Conservation (phyloP, 2,888 invertebrate species). For the Protophormia terraenovae region DNA sequence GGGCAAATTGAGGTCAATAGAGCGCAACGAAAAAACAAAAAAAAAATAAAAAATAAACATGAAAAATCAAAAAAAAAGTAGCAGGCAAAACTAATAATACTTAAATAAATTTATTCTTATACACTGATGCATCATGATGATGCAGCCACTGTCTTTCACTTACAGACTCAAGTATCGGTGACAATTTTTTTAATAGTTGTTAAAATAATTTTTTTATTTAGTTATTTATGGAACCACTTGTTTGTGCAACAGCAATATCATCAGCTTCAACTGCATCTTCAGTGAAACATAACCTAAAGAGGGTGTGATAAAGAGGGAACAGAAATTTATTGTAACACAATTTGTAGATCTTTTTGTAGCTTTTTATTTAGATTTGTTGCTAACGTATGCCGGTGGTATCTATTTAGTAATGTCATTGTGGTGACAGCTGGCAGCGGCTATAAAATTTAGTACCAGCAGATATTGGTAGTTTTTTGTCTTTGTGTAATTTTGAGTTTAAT, state of each 20-base stretch:
- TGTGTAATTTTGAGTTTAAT: background rate
- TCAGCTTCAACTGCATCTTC: background rate
- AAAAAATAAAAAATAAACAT: background rate
- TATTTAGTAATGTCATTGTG: constrained; percentile 13
- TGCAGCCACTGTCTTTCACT: background rate
- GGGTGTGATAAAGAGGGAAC: background rate
- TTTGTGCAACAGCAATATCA: constrained; percentile 43
- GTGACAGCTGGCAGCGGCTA: constrained; percentile 6
- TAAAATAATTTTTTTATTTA: constrained; percentile 37
- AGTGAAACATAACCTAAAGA: background rate
- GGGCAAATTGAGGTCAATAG: constrained; percentile 66
- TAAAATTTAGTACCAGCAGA: constrained; percentile 30
- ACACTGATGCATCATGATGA: background rate
- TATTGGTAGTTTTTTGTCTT: background rate
- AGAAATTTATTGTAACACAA: constrained; percentile 4
- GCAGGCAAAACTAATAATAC: constrained; percentile 10
- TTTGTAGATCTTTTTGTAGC: background rate
- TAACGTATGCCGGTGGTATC: constrained; percentile 30
- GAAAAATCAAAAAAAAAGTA: constrained; percentile 14
- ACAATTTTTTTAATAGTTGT: constrained; percentile 10
- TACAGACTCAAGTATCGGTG: background rate
- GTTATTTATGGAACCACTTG: constrained; percentile 68
- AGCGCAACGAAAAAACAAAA: constrained; percentile 47
- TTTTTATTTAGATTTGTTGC: constrained; percentile 42
- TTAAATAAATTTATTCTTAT: constrained; percentile 25